Conservation (phyloP, 2,888 invertebrate species). For the Hirtodrosophila alboralis region DNA sequence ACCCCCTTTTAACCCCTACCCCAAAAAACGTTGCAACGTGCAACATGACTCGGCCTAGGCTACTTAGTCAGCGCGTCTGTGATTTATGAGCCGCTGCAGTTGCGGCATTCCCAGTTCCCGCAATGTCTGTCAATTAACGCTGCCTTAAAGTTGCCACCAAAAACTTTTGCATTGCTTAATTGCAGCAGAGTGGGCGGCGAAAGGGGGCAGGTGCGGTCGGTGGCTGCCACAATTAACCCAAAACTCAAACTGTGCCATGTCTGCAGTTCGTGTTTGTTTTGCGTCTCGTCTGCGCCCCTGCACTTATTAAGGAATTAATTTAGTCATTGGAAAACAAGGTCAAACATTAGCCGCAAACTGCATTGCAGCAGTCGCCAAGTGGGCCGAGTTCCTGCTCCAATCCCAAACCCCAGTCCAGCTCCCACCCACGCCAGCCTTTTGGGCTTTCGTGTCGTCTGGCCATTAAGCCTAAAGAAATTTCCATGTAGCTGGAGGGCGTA, state of each 20-base stretch:
- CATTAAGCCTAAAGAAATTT: slow-evolving; percentile 72
- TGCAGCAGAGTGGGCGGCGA: slow-evolving; percentile 35
- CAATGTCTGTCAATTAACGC: slow-evolving; percentile 75
- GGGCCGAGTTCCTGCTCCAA: slow-evolving; percentile 11
- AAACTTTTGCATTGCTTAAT: slow-evolving; percentile 71
- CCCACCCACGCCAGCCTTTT: slow-evolving; percentile 31
- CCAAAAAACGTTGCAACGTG: slow-evolving; percentile 38
- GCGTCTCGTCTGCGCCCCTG: slow-evolving; percentile 40
- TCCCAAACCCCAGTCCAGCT: slow-evolving; percentile 14
- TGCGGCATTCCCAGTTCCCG: slow-evolving; percentile 48
- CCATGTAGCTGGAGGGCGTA: slow-evolving; percentile 42
- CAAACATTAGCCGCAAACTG: slow-evolving; percentile 84
- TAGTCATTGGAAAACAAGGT: slow-evolving; percentile 83
- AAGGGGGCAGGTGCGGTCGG: not conserved
- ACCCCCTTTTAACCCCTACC: not conserved
- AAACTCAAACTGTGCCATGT: slow-evolving; percentile 68
- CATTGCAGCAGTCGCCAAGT: slow-evolving; percentile 81
- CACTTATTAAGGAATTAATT: slow-evolving; percentile 80
- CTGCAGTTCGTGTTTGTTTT: slow-evolving; percentile 71
- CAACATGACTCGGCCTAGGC: slow-evolving; percentile 62
- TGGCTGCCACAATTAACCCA: slow-evolving; percentile 57
- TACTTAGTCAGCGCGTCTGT: slow-evolving; percentile 66
- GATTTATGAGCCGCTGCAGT: slow-evolving; percentile 67
- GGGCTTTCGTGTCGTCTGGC: slow-evolving; percentile 66
- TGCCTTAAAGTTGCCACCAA: slow-evolving; percentile 63